Evolutionary conservation across 2,113 vertebrate species (phyloP).

Genomic region (Vulpes lagopus): DNA sequence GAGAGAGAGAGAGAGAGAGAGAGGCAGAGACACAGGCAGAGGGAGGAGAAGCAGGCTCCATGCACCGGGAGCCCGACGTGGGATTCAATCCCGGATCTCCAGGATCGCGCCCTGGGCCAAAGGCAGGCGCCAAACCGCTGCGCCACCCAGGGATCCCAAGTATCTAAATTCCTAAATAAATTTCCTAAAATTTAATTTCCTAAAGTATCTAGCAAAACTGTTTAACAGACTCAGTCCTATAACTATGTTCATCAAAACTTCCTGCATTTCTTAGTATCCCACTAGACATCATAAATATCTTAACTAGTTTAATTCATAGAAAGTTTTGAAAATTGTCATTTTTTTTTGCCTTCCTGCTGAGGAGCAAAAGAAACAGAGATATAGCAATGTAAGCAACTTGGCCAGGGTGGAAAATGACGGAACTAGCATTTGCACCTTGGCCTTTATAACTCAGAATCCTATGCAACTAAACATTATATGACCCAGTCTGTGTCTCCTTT

Average conservation of each 20-base stretch:
- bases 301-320: conserved; percentile 1
- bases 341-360: background rate
- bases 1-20: too few species aligned
- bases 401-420: background rate
- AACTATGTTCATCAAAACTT: background rate
- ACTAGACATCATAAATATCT: background rate
- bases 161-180: too few species aligned
- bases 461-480: rapidly evolving
- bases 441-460: background rate
- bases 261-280: background rate
- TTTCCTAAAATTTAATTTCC: background rate
- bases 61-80: too few species aligned
- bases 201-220: background rate
- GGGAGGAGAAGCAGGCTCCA: too few species aligned
- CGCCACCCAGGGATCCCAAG: too few species aligned
- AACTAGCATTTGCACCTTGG: background rate
- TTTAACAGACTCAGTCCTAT: conserved; percentile 7
- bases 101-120: too few species aligned
- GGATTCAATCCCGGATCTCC: too few species aligned
- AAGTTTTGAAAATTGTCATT: background rate
- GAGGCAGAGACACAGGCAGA: too few species aligned
- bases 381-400: background rate
- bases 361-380: background rate
- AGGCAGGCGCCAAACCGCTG: too few species aligned
- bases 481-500: background rate